These are phyloP conservation scores for Pseudorhombus dupliciocellatus DNA, from an alignment of 2,113 vertebrate genomes.

Conservation along the genomic window DNA sequence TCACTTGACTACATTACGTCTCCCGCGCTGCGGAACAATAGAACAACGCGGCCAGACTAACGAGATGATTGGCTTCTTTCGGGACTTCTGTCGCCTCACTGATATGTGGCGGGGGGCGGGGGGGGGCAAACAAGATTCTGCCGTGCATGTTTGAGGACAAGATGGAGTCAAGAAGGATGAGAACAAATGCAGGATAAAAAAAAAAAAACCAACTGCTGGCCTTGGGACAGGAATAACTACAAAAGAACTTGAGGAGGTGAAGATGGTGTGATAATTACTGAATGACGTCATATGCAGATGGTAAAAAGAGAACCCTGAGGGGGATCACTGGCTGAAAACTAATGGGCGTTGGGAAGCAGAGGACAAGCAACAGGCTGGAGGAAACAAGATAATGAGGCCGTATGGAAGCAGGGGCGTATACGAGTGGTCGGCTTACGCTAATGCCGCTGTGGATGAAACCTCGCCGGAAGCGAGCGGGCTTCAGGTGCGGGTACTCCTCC, in stretches of 20 bases:
- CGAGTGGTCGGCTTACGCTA: constrained; percentile 82
- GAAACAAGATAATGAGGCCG: constrained; percentile 56
- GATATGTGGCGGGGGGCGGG: constrained; percentile 23
- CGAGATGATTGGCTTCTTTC: constrained; percentile 29
- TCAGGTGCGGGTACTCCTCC: constrained; percentile 96
- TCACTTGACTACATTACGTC: constrained; percentile 46
- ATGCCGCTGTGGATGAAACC: constrained; percentile 96
- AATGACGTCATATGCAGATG: constrained; percentile 21
- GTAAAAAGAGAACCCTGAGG: constrained; percentile 28
- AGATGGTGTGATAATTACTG: constrained; percentile 29
- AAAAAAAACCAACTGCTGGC: constrained; percentile 1
- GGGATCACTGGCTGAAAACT: constrained; percentile 33
- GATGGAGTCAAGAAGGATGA: constrained; percentile 12
- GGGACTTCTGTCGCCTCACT: constrained; percentile 19
- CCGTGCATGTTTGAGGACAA: constrained; percentile 17
- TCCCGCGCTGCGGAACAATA: constrained; percentile 9
- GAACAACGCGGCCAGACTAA: constrained; percentile 20
- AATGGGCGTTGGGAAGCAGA: constrained; percentile 12
- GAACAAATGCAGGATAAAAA: constrained; percentile 5
- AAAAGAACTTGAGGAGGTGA: neutral
- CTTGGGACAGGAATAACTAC: constrained; percentile 23
- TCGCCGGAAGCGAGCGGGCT: constrained; percentile 92
- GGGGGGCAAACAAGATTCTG: constrained; percentile 29
- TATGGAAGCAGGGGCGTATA: neutral
- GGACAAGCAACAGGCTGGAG: constrained; percentile 31